Evolutionary conservation across 53 echinoderm and acorn worm species (phyloP).

Genomic region (Actinopyga echinites): DNA sequence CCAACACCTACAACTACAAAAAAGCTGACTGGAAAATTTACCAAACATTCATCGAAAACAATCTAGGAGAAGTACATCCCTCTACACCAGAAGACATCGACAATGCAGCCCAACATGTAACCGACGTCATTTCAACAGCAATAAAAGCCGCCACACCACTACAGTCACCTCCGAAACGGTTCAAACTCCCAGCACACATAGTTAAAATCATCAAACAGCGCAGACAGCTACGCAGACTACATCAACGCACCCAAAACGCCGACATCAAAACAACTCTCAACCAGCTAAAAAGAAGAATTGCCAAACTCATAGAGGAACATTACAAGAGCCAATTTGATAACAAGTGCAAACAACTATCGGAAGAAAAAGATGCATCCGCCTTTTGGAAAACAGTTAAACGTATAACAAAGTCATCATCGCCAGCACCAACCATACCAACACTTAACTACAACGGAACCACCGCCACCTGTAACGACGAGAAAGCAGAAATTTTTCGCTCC

Average conservation of each 20-base stretch:
- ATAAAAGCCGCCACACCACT: background rate
- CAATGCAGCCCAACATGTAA: background rate
- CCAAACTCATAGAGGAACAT: background rate
- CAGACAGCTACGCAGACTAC: background rate
- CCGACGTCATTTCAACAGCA: background rate
- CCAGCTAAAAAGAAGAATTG: background rate
- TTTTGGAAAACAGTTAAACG: background rate
- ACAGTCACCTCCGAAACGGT: background rate
- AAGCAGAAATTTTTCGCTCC: background rate
- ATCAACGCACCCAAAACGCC: background rate
- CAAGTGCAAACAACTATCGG: background rate
- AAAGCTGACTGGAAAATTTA: background rate
- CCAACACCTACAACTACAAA: background rate
- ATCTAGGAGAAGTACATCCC: background rate
- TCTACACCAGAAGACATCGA: background rate
- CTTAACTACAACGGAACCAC: too few species aligned
- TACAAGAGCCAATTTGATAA: background rate
- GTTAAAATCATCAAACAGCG: background rate
- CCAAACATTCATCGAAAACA: background rate
- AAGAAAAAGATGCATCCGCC: background rate
- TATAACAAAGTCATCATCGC: background rate
- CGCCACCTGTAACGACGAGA: background rate
- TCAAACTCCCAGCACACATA: background rate
- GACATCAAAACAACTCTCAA: background rate
- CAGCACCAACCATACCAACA: too few species aligned